A percentile compares a stretch with the other conserved stretches of the same genome.
Evolutionary conservation across 2,113 vertebrate genomes (phyloP).

Genomic region (Eolophus roseicapilla): DNA sequence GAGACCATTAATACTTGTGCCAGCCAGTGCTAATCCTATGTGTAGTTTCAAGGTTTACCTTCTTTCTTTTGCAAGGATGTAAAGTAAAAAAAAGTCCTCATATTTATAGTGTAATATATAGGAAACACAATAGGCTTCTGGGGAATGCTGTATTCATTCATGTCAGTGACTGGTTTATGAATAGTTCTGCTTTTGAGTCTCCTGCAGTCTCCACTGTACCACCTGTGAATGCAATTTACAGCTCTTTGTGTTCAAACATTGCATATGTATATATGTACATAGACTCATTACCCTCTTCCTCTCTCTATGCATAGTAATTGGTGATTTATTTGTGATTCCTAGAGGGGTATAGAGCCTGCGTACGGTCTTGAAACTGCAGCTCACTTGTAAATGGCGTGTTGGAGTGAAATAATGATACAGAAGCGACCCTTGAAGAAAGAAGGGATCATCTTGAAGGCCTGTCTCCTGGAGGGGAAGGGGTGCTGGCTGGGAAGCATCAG

Average conservation of each 20-base stretch:
- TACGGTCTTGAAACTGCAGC: background rate
- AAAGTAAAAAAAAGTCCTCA: constrained; percentile 21
- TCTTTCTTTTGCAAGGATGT: constrained; percentile 9
- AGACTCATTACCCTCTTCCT: constrained; percentile 55
- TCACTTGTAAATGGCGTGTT: background rate
- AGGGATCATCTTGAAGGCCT: background rate
- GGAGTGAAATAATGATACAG: background rate
- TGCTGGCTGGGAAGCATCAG: background rate
- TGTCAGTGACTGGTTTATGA: constrained; percentile 59
- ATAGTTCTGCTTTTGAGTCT: constrained; percentile 59
- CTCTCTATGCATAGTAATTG: constrained; percentile 58
- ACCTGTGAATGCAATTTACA: constrained; percentile 66
- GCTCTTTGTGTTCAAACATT: constrained; percentile 66
- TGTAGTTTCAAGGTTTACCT: constrained; percentile 65
- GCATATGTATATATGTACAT: constrained; percentile 65
- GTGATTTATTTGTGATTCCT: constrained; percentile 56
- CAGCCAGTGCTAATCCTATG: constrained; percentile 54
- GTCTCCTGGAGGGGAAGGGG: background rate
- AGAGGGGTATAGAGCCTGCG: background rate
- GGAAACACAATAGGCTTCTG: constrained; percentile 62
- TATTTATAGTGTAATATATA: constrained; percentile 67
- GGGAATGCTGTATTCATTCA: constrained; percentile 59
- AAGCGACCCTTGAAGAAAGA: background rate
- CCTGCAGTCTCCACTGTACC: constrained; percentile 47
- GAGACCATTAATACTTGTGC: constrained; percentile 64